A percentile compares a stretch with the other conserved stretches of the same genome.
phyloP scores from a whole-genome alignment of 2,797 vertebrate genomes.

The Tinamus major region DNA sequence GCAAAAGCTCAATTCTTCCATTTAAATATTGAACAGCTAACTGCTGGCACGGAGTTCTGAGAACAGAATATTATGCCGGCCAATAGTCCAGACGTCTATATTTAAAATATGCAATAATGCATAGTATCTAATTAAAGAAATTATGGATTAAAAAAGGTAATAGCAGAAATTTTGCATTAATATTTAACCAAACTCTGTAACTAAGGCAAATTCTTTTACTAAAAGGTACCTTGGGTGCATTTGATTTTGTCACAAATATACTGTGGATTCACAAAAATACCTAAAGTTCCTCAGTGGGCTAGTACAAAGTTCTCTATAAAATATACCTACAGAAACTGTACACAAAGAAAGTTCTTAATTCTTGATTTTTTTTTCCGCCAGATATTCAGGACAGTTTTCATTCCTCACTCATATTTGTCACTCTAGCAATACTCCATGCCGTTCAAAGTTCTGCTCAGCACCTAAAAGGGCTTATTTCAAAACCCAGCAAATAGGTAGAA shows the following conservation, averaged over 20 bases:
- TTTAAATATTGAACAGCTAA: constrained; percentile 56
- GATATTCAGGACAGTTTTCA: neutral
- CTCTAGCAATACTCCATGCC: neutral
- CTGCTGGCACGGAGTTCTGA: constrained; percentile 14
- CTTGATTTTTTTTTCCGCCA: neutral
- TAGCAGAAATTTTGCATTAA: constrained; percentile 69
- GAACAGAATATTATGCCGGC: constrained; percentile 32
- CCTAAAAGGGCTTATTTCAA: neutral
- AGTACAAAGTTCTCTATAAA: neutral
- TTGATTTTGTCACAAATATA: constrained; percentile 58
- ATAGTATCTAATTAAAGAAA: constrained; percentile 69
- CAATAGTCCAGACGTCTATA: constrained; percentile 62
- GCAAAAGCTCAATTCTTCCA: constrained; percentile 40
- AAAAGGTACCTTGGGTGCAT: constrained; percentile 58
- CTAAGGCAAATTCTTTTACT: constrained; percentile 46
- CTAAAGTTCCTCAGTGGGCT: neutral
- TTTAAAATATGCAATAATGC: constrained; percentile 65
- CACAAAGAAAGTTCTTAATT: neutral
- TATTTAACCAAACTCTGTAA: constrained; percentile 68
- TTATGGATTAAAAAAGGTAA: constrained; percentile 62
- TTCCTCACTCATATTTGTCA: neutral
- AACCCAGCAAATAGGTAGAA: neutral
- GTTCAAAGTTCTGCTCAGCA: neutral
- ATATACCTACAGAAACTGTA: neutral
- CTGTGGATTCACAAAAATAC: neutral